These are phyloP conservation scores for human DNA, from an alignment of 2,113 vertebrate species.

Conservation along the genomic window DNA sequence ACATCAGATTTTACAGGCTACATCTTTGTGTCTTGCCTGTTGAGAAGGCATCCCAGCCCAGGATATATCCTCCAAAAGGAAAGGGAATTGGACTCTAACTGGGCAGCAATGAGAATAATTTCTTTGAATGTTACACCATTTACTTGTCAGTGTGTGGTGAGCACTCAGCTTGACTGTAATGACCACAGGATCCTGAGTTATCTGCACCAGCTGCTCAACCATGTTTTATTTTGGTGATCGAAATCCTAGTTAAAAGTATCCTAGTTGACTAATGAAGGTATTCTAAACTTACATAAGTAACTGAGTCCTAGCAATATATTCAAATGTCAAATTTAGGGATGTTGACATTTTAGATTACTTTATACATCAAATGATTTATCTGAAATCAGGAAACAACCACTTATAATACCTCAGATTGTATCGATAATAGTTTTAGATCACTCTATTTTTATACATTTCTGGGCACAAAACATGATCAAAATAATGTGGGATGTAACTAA, in stretches of 20 bases:
- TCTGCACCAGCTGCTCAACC: background rate
- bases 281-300: slow-evolving; percentile 2
- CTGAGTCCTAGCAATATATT: background rate
- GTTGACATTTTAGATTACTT: slow-evolving; percentile 12
- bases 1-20: background rate
- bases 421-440: background rate
- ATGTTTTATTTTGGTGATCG: slow-evolving; percentile 21
- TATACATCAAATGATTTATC: background rate
- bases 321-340: background rate
- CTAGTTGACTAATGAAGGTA: background rate
- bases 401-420: background rate
- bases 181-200: background rate
- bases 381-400: background rate
- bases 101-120: background rate
- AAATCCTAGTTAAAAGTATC: background rate
- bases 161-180: background rate
- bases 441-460: background rate
- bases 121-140: slow-evolving; percentile 13
- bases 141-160: slow-evolving; percentile 24
- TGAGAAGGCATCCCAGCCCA: background rate
- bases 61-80: background rate
- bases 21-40: background rate
- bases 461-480: background rate
- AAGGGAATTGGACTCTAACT: background rate
- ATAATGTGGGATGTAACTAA: background rate